phyloP scores from a whole-genome alignment of 2,888 invertebrate genomes.

The Hirtodrosophila alboralis region DNA sequence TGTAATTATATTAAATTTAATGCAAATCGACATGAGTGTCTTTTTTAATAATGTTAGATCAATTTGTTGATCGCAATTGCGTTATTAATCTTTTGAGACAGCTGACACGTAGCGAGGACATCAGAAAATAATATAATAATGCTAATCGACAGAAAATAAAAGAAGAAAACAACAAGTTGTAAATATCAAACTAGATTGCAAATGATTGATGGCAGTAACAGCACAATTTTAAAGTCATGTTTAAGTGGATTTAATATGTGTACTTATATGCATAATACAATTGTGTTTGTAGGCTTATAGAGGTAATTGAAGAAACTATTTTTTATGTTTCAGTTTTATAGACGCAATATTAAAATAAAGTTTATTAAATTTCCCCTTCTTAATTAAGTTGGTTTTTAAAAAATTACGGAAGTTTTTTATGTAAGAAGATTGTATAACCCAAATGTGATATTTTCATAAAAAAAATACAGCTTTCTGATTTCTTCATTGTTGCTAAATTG shows the following conservation, averaged over 20 bases:
- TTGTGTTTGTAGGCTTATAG: no score
- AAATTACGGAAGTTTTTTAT: no score
- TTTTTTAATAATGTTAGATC: conserved; percentile 43
- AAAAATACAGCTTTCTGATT: no score
- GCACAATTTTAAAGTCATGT: not conserved
- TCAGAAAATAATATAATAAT: conserved; percentile 22
- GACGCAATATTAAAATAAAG: no score
- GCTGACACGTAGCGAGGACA: conserved; percentile 62
- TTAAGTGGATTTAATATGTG: not conserved
- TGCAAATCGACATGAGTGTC: conserved; percentile 63
- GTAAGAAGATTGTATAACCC: no score
- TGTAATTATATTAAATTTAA: conserved; percentile 67
- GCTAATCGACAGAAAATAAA: conserved; percentile 24
- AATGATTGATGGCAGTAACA: conserved; percentile 47
- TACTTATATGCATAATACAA: not conserved
- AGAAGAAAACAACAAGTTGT: conserved; percentile 15
- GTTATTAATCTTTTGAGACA: conserved; percentile 68
- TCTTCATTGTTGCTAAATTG: no score
- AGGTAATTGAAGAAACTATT: no score
- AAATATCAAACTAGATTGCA: not conserved
- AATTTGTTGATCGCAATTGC: conserved; percentile 54
- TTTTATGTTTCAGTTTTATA: no score
- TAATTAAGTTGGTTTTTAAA: no score
- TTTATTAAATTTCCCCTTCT: no score
- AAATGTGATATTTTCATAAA: no score